phyloP scores from a whole-genome alignment of 2,113 vertebrate genomes.

The Saimiri boliviensis region DNA sequence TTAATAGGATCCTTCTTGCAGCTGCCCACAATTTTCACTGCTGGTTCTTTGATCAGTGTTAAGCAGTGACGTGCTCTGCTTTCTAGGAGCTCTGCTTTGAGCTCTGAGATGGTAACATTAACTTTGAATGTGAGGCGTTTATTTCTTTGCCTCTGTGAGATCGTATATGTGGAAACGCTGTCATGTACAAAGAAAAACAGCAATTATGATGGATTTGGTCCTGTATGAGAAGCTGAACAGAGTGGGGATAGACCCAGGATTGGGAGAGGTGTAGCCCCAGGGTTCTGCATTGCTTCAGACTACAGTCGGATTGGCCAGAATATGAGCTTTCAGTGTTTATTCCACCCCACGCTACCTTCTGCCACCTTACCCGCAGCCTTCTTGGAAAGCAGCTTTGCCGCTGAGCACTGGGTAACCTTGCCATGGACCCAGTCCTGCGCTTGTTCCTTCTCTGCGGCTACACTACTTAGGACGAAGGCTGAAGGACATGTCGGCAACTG shows the following conservation, averaged over 20 bases:
- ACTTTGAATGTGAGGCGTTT: background rate
- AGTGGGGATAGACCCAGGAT: background rate
- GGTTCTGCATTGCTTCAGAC: background rate
- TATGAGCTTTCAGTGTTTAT: background rate
- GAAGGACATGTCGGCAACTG: background rate
- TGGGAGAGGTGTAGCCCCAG: background rate
- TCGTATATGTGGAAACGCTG: background rate
- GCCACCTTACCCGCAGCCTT: background rate
- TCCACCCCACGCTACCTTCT: background rate
- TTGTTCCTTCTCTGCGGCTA: background rate
- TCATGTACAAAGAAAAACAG: background rate
- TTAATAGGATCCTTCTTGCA: background rate
- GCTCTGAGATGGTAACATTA: background rate
- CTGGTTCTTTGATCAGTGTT: background rate
- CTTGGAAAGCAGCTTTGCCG: constrained; percentile 59
- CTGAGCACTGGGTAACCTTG: constrained; percentile 38
- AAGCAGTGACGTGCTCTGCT: background rate
- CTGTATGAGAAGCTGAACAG: background rate
- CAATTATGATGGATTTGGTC: background rate
- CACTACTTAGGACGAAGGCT: background rate
- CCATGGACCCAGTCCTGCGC: background rate
- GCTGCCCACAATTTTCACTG: background rate
- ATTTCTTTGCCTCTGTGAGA: background rate
- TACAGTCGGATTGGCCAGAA: background rate
- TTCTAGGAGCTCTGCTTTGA: background rate